Percentiles rank a stretch among this genome's conserved stretches.
Conservation (phyloP, 2,888 invertebrate species). For the Tachystola acroxantha region DNA sequence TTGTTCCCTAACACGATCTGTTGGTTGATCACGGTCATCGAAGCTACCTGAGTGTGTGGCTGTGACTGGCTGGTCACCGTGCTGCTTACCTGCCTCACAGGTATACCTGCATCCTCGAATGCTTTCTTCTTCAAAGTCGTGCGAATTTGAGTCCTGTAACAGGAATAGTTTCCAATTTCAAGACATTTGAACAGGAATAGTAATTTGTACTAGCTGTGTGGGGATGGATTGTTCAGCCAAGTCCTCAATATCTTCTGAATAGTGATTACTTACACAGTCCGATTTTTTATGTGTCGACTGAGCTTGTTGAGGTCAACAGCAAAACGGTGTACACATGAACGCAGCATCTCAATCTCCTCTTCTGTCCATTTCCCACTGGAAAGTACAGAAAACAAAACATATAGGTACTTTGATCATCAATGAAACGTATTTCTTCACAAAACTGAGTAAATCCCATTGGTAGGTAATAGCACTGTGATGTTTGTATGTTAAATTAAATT, state of each 20-base stretch:
- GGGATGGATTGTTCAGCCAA: no score
- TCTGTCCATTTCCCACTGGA: conserved; percentile 97
- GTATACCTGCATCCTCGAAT: conserved; percentile 91
- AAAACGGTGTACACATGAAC: conserved; percentile 93
- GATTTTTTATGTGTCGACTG: conserved; percentile 93
- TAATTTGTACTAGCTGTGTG: no score
- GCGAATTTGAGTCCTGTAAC: conserved; percentile 89
- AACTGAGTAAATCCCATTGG: no score
- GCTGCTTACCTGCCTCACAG: conserved; percentile 81
- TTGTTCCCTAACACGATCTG: conserved; percentile 64
- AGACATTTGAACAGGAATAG: no score
- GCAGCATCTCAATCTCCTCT: conserved; percentile 97
- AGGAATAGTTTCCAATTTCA: no score
- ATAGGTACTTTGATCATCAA: no score
- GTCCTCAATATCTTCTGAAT: no score
- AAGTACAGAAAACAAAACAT: no score
- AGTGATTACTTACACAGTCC: conserved; percentile 95
- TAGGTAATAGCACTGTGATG: no score
- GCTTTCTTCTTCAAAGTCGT: conserved; percentile 91
- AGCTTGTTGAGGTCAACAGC: conserved; percentile 95
- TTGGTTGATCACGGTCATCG: conserved; percentile 51
- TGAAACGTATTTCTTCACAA: no score
- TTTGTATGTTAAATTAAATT: no score
- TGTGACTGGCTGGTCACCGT: conserved; percentile 57
- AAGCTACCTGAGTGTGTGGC: conserved; percentile 45